Evolutionary conservation across 2,888 invertebrate species (phyloP), one percentile per base, ranked within the genome.

Genomic region (Ectropis crepuscularia): DNA sequence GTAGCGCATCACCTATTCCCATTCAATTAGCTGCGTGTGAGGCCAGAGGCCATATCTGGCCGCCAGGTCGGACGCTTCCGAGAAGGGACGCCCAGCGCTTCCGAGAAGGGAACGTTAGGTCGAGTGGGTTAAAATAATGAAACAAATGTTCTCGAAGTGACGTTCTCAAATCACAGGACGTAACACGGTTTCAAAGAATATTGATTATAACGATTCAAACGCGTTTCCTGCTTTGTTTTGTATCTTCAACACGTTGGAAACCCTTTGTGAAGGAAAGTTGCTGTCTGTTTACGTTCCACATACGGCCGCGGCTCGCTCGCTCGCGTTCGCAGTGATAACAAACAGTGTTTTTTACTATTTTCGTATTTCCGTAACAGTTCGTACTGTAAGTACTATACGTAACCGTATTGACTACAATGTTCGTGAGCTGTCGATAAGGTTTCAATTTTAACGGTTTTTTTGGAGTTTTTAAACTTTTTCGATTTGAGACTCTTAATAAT

Each of bases 211-310:
- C 11, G 38, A 16, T n/a, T 7, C 5, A n/a, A 8, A 39, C 39
- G 16, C 7, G 39, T 53, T 58, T 54, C 53, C 48, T 39, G 45
- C 10, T 49, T 39, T 47, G 54, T 54, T 51, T 16, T 53, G 12
- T 58, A 51, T 54, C 58, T 41, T 54, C 41, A 59, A 51, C 62
- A 53, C 53, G 36, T 10, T 45, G 53, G 16, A 59, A 64, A 59
- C 60, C 55, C 64, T 60, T 63, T 64, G 45, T 53, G 16, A 49
- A 42, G 38, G 55, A 60, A 57, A 60, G 55, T 64, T 47, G 55
- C 57, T 5, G 39, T 45, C 6, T 49, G 58, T 63, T 59, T 59
- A 60, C 50, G 42, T 47, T 53, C 7, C 47, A 16, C 62, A 53
- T 12, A 10, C 58, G 49, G 58, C 46, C 49, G 42, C 54, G 53